phyloP scores from a whole-genome alignment of 92 coral and sea anemone species.

The Galaxea fascicularis region DNA sequence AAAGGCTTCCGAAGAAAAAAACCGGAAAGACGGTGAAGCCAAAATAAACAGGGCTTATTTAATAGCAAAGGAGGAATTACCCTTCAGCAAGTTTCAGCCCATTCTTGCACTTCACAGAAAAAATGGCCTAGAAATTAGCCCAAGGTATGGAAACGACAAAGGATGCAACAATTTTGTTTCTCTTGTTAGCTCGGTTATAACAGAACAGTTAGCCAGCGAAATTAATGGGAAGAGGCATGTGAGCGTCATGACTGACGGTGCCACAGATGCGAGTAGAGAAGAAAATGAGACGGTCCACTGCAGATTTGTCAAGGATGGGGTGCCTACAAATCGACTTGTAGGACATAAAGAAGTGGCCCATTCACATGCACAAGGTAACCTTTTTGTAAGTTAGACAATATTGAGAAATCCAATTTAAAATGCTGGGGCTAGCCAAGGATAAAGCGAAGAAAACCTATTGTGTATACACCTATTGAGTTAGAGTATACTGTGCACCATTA shows the following conservation, averaged over 20 bases:
- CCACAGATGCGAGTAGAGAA: constrained; percentile 20
- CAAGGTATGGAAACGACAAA: constrained; percentile 39
- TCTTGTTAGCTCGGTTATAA: not conserved
- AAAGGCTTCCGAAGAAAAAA: constrained; percentile 33
- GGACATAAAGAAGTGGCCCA: constrained; percentile 31
- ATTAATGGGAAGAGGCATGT: constrained; percentile 27
- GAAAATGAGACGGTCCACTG: constrained; percentile 37
- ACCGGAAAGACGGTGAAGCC: constrained; percentile 29
- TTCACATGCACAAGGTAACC: constrained; percentile 19
- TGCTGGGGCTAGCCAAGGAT: constrained; percentile 14
- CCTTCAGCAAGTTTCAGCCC: constrained; percentile 38
- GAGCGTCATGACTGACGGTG: constrained; percentile 50
- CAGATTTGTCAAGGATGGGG: not conserved
- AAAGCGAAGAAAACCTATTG: not conserved
- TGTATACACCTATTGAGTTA: not conserved
- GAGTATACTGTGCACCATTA: constrained; percentile 32
- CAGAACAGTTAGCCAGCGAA: constrained; percentile 15
- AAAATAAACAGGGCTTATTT: constrained; percentile 44
- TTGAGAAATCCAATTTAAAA: constrained; percentile 8
- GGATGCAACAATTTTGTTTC: constrained; percentile 20
- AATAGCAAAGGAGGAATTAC: constrained; percentile 53
- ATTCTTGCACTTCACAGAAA: constrained; percentile 43
- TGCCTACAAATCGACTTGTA: not conserved
- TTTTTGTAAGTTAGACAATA: not conserved
- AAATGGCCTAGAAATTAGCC: constrained; percentile 32